These are phyloP conservation scores for Mechanitis messenoides DNA, from an alignment of 2,888 invertebrate genomes.

Conservation along the genomic window DNA sequence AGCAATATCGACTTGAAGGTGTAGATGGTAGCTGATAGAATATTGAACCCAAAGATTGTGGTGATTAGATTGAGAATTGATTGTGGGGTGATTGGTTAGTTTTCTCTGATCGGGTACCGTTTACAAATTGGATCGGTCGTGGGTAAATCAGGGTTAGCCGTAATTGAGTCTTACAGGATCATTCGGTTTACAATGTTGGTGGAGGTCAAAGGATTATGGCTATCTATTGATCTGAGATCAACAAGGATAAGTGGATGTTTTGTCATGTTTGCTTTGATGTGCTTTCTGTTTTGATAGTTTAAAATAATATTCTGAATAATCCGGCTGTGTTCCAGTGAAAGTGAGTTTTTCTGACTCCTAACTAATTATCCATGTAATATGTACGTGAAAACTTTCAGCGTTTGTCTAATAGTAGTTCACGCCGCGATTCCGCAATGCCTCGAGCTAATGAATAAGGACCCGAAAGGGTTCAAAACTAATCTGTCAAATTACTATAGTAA, in stretches of 20 bases:
- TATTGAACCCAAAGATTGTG: slow-evolving; percentile 19
- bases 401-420: too few species aligned
- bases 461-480: too few species aligned
- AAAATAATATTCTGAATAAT: background rate
- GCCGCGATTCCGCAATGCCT: too few species aligned
- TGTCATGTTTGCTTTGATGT: slow-evolving; percentile 26
- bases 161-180: slow-evolving; percentile 75
- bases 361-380: too few species aligned
- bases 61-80: slow-evolving; percentile 37
- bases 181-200: slow-evolving; percentile 56
- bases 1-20: slow-evolving; percentile 71
- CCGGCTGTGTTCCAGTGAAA: too few species aligned
- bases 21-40: slow-evolving; percentile 29
- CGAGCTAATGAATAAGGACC: too few species aligned
- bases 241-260: slow-evolving; percentile 30
- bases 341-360: too few species aligned
- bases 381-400: too few species aligned
- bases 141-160: slow-evolving; percentile 73
- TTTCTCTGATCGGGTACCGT: slow-evolving; percentile 67
- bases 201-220: slow-evolving; percentile 69
- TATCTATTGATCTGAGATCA: slow-evolving; percentile 59
- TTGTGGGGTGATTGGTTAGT: slow-evolving; percentile 40
- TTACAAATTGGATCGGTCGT: slow-evolving; percentile 75
- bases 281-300: slow-evolving; percentile 11
- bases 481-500: too few species aligned